Evolutionary conservation across 2,797 vertebrate genomes (phyloP), one percentile per base, ranked within the genome.

Genomic region (Anguilla anguilla): DNA sequence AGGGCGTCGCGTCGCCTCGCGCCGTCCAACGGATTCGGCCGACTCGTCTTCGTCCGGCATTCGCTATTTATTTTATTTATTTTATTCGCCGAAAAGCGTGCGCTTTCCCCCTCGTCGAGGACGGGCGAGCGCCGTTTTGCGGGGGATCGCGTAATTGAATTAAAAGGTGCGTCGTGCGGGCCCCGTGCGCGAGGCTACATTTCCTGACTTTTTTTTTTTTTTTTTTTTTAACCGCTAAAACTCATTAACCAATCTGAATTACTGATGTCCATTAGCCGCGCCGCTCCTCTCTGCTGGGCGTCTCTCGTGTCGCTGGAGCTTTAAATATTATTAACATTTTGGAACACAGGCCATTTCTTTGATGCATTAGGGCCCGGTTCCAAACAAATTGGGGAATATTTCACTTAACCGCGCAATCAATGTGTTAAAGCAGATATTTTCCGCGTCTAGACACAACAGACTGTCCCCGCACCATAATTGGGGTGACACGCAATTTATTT

Each of bases 301-400:
- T 74, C 84, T 77, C 55, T 55, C 35, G 55, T 85, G 69, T 81
- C 28, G 77, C 83, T 64, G 72, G 84, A 31, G 49, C 87, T 79
- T 81, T 85, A 85, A 61, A 88, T 81, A 88, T 88, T 88, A 88
- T 88, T 84, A 85, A 64, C 84, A 82, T 85, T 88, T 88, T 85
- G 69, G 67, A 77, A 57, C 83, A 81, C 84, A 49, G 49, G 51
- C 83, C 11, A 61, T 88, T 85, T 61, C 84, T 85, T 28, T 64
- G 72, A 88, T 88, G 87, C 72, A 85, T 81, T 85, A 55, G 64
- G 67, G 55, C 51, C 49, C 35, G 19, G 53, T 39, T 87, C 72
- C 69, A 61, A 81, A 85, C 85, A 88, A 88, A 88, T 85, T 85
- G 87, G 69, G 72, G 74, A 88, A 88, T 88, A 88, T 88, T 88